Base-by-base conservation (phyloP, 2,113 vertebrate genomes). In the Dasypus novemcinctus region DNA sequence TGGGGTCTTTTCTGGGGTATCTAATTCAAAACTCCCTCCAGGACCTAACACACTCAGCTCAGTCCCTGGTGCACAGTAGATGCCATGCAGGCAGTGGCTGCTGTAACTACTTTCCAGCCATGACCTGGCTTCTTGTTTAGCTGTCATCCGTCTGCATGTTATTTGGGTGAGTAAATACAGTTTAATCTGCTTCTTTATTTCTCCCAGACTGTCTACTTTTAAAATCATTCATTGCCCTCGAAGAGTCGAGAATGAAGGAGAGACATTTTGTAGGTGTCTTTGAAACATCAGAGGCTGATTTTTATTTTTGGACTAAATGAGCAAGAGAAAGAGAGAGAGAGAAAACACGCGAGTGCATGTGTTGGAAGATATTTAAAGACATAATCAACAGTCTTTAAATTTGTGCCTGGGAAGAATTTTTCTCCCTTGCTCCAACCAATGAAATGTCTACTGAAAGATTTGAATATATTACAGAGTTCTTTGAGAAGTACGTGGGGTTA, bases 221-320 rank as follows among this genome's bases (percentile, higher is more conserved):
- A 83, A 90, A 43, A 76, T 96, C 97, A 92, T 36, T 97, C 97
- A 95, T 61, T 82, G 71, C 76, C 84, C 72, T 49, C 38, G 36
- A 76, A 79, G 36, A 59, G 75, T 46, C 20, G 64, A 66, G 72
- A 66, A 43, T 52, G 85, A 76, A 85, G 87, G 25, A 7, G 54
- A 78, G 75, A 52, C 75, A 31, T 49, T 33, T 78, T 5, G 49
- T 11, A 78, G 46, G 52, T 78, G 52, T 78, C 46, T 78, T 46
- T 78, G 75, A 78, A 52, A 78, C 43, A 18, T 15, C 75, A 75
- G 63, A 72, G 49, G 20, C 63, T 46, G 89, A 68, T 79, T 92
- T 92, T 92, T 61, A 68, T 74, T 79, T 93, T 21, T 8, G 41
- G 49, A 59, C 29, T 61, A n/a, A 69, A 46, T 38, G 71, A 72